Conservation (phyloP, 2,113 vertebrate genomes). For the Butorides virescens region DNA sequence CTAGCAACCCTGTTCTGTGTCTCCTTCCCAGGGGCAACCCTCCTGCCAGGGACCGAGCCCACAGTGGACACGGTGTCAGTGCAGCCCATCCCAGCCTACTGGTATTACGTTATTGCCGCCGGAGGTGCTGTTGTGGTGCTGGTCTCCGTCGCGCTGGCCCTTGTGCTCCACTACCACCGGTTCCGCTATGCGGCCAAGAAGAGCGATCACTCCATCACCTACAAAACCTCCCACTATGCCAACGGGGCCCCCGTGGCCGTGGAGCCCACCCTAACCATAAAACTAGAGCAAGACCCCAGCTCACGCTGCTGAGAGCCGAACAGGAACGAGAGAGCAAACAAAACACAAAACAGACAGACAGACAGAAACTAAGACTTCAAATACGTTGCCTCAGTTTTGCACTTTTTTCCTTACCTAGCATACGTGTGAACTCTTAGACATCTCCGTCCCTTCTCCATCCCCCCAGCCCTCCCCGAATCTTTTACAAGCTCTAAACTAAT, state of each 20-base stretch:
- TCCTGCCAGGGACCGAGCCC: conserved; percentile 93
- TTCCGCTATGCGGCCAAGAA: conserved; percentile 97
- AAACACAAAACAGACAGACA: conserved; percentile 65
- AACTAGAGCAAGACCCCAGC: conserved; percentile 89
- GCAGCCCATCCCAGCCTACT: conserved; percentile 94
- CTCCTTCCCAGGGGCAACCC: conserved; percentile 97
- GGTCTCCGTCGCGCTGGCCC: conserved; percentile 87
- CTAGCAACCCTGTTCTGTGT: conserved; percentile 94
- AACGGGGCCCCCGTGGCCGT: conserved; percentile 82
- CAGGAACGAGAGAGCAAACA: conserved; percentile 68
- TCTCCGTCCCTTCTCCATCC: conserved; percentile 15
- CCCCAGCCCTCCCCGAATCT: background rate
- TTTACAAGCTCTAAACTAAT: conserved; percentile 74
- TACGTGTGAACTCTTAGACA: conserved; percentile 76
- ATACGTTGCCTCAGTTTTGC: conserved; percentile 84
- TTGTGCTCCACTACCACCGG: conserved; percentile 94
- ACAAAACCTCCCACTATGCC: conserved; percentile 93
- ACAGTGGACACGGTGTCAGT: conserved; percentile 97
- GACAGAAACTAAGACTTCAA: conserved; percentile 77
- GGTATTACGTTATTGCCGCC: conserved; percentile 98
- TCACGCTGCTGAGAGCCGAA: conserved; percentile 84
- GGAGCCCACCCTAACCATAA: conserved; percentile 94
- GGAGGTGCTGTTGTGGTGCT: conserved; percentile 93
- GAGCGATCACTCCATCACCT: conserved; percentile 97
- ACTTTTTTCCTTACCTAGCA: conserved; percentile 81